Base-by-base conservation (phyloP, 2,113 vertebrate genomes). In the Micromys minutus region DNA sequence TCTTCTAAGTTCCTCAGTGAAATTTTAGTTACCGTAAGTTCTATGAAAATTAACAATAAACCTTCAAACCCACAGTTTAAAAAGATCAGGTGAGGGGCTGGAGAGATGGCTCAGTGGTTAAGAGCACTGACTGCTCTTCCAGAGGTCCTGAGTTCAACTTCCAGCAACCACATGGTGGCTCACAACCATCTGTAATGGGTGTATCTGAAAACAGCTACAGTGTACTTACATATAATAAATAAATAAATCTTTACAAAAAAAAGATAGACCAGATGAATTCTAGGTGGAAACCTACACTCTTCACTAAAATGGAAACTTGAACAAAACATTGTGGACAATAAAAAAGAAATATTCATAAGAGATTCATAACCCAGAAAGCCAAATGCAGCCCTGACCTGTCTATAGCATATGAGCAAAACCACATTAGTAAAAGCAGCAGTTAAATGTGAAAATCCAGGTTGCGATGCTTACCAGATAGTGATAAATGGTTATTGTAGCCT, bases 301-400 rank as follows among this genome's bases (percentile, higher is more conserved):
- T 91, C 57, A 55, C 31, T 86, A 90, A 94, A 59, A 59, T 22
- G 39, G 75, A 85, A 13, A 76, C 42, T 92, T 92, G 74, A 86
- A 89, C 59, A 61, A 95, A 93, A 90, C 52, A 39, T 69, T 80
- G 36, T 77, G 47, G 52, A 93, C 29, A 74, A 76, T 12, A 86
- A 88, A 36, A 87, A 45, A 84, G 24, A 95, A 91, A 90, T 93
- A 76, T 92, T 95, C 26, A 77, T 86, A 92, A 89, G 17, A 91
- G 91, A 95, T 65, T 89, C 19, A 42, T 94, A 50, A 91, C 45
- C 91, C 93, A 91, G 75, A 91, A 90, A 96, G 69, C 72, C 76
- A 87, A 94, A 75, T 13, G 81, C 90, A 92, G 55, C 71, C 50
- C 81, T 87, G 91, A 61, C 22, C 19, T 89, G 10, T 61, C 42